phyloP scores from a whole-genome alignment of 23 tunicate species.

The Halocynthia aurantium region DNA sequence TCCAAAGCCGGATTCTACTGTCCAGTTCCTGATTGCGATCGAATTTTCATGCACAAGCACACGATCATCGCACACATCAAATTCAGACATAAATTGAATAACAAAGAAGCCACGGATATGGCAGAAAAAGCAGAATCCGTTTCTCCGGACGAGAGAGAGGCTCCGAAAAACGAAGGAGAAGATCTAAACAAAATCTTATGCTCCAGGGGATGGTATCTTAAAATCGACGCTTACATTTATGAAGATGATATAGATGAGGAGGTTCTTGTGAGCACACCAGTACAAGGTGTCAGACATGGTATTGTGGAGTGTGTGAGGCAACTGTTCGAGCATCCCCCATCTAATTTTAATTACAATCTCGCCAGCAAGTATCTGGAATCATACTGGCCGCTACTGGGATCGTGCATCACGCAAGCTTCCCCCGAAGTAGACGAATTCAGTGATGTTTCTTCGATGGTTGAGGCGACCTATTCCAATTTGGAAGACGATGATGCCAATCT shows the following conservation, averaged over 20 bases:
- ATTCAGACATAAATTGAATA: constrained; percentile 36
- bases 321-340: not conserved
- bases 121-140: constrained; percentile 24
- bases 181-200: constrained; percentile 7
- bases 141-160: not conserved
- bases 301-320: not conserved
- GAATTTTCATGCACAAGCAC: constrained; percentile 44
- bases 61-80: constrained; percentile 60
- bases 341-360: constrained; percentile 6
- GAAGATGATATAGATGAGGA: constrained; percentile 19
- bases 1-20: constrained; percentile 17
- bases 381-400: not conserved
- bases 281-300: too few relatives aligned
- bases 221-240: constrained; percentile 44
- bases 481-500: too few relatives aligned
- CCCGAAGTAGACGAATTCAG: too few relatives aligned
- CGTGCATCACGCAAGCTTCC: too few relatives aligned
- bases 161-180: not conserved
- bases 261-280: too few relatives aligned
- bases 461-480: too few relatives aligned
- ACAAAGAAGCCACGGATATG: constrained; percentile 42
- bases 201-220: constrained; percentile 52
- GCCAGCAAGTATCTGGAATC: not conserved
- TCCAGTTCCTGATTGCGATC: constrained; percentile 33
- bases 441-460: too few relatives aligned